A percentile compares a stretch with the other conserved stretches of the same genome.
phyloP scores from a whole-genome alignment of 2,888 invertebrate species.

The Amphipoea lucens region DNA sequence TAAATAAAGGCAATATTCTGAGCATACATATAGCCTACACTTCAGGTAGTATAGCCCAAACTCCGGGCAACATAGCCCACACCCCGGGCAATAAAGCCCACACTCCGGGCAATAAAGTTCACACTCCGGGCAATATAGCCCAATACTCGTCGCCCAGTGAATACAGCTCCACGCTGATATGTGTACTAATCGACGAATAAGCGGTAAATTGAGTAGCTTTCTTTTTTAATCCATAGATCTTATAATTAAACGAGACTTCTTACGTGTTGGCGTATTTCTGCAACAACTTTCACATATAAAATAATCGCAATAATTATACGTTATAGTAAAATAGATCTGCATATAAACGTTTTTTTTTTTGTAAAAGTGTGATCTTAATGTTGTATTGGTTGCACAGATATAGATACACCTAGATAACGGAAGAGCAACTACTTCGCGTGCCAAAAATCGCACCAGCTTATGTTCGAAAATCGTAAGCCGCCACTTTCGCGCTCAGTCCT shows the following conservation, averaged over 20 bases:
- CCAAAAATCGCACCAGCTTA: too few relatives aligned
- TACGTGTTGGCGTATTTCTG: constrained; percentile 33
- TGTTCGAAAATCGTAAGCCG: too few relatives aligned
- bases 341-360: neutral
- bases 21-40: neutral
- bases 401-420: too few relatives aligned
- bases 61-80: neutral
- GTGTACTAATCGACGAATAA: constrained; percentile 66
- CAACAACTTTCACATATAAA: neutral
- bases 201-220: constrained; percentile 48
- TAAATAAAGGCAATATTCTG: neutral
- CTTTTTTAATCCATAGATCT: constrained; percentile 22
- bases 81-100: neutral
- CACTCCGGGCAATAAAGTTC: neutral
- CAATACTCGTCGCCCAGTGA: constrained; percentile 5
- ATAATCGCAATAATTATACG: neutral
- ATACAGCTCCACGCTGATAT: constrained; percentile 51
- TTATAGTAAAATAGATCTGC: neutral
- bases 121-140: neutral
- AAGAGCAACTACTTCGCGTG: too few relatives aligned
- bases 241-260: constrained; percentile 10
- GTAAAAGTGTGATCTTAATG: constrained; percentile 8
- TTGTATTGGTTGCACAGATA: too few relatives aligned
- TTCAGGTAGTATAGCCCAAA: too few relatives aligned
- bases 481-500: too few relatives aligned